Percentiles rank a stretch among this genome's conserved stretches.
phyloP scores from a whole-genome alignment of 2,797 vertebrate genomes.

The Malurus splendens region DNA sequence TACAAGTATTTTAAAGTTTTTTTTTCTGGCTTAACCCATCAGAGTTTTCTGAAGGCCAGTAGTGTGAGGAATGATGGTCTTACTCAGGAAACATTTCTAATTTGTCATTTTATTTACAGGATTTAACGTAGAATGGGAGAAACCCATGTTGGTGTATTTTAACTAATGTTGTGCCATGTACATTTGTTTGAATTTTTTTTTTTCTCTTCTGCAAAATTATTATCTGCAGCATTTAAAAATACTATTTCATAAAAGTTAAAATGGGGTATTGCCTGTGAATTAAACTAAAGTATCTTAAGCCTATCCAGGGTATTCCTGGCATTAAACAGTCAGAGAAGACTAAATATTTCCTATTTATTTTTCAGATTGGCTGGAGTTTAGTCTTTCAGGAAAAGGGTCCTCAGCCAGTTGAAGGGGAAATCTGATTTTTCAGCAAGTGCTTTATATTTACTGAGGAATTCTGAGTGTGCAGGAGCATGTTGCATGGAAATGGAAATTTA shows the following conservation, averaged over 20 bases:
- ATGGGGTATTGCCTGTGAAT: background rate
- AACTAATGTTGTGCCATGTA: background rate
- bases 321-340: conserved; percentile 3
- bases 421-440: conserved; percentile 27
- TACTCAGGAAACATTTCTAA: background rate
- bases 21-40: background rate
- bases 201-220: background rate
- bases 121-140: background rate
- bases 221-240: background rate
- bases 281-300: conserved; percentile 19
- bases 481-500: conserved; percentile 51
- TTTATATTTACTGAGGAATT: conserved; percentile 48
- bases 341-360: conserved; percentile 56
- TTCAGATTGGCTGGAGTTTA: conserved; percentile 43
- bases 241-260: background rate
- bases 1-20: background rate
- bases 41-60: background rate
- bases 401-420: background rate
- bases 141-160: background rate
- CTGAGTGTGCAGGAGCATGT: background rate
- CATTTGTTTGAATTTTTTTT: background rate
- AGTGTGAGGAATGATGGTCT: background rate
- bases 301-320: background rate
- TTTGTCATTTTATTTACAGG: background rate
- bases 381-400: conserved; percentile 19